Base-by-base conservation (phyloP, 2,797 vertebrate genomes). In the Halcyon chelicuti region DNA sequence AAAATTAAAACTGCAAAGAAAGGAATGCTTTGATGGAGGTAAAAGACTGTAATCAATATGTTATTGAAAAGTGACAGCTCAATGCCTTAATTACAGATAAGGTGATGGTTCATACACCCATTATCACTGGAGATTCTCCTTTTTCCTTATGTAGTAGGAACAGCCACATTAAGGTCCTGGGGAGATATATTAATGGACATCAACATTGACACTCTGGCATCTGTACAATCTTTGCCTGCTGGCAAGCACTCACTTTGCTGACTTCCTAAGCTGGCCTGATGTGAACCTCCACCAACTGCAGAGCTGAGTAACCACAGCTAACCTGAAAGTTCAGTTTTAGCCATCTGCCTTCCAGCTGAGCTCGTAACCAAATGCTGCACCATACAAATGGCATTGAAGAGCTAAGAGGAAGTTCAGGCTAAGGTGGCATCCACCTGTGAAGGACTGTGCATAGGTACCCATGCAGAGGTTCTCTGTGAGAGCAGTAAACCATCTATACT, bases 171-270 rank as follows among this genome's bases (percentile, higher is more conserved):
- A 37, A 58, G n/a, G 58, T 84, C 39, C 63, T 47, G 51, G 33
- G 25, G 42, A 73, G 42, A 70, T 14, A 28, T 21, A 20, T 35
- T 75, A 83, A 79, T 14, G 39, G 65, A n/a, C 33, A 74, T 33
- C 7, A 71, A 74, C 89, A 67, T 33, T 55, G 21, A 74, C 21
- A 79, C 55, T 39, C 54, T 46, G 65, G 35, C 47, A 74, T 57
- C 42, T 52, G 13, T 44, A 22, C 54, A 74, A 79, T 35, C 75
- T 52, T 77, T 47, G 52, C 49, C 82, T 44, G 31, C n/a, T 74
- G 52, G n/a, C 3, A 0, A 76, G 23, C 0, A 0, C 33, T 86
- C 2, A 0, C 66, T 80, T 52, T 80, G 19, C 39, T 71, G 42
- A 73, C 31, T 88, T 92, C 62, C 65, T 62, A 37, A 70, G 7